Evolutionary conservation across 2,888 invertebrate species (phyloP).

Genomic region (Charanyca ferruginea): DNA sequence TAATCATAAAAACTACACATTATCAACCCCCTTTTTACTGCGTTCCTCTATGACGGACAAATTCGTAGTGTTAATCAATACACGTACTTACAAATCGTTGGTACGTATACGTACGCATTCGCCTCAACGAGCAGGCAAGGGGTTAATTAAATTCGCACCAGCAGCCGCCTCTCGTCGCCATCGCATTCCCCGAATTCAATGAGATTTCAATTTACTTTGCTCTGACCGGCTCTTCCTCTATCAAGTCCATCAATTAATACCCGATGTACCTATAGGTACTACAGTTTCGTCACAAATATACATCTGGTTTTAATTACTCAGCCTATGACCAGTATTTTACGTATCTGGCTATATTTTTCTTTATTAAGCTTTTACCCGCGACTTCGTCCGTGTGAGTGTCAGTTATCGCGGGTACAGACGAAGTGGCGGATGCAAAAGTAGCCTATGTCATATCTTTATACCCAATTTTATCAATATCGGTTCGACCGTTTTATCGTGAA

Average conservation of each 20-base stretch:
- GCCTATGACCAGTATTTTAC: not conserved
- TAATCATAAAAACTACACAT: not conserved
- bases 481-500: too few relatives aligned
- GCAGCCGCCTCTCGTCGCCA: slow-evolving; percentile 86
- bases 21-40: not conserved
- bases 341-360: not conserved
- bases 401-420: too few relatives aligned
- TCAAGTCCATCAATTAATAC: slow-evolving; percentile 81
- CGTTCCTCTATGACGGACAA: slow-evolving; percentile 32
- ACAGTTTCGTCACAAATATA: slow-evolving; percentile 65
- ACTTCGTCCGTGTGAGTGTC: too few relatives aligned
- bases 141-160: slow-evolving; percentile 91
- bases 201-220: slow-evolving; percentile 91
- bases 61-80: slow-evolving; percentile 58
- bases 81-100: slow-evolving; percentile 43
- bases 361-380: too few relatives aligned
- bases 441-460: too few relatives aligned
- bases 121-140: slow-evolving; percentile 86
- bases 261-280: slow-evolving; percentile 72
- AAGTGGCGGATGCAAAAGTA: too few relatives aligned
- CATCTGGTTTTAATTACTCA: slow-evolving; percentile 24
- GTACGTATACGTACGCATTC: slow-evolving; percentile 70
- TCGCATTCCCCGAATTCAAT: slow-evolving; percentile 90
- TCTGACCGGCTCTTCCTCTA: slow-evolving; percentile 79
- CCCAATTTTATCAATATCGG: too few relatives aligned